Conservation (phyloP, 2,113 vertebrate species). For the Melanocharis versteri region DNA sequence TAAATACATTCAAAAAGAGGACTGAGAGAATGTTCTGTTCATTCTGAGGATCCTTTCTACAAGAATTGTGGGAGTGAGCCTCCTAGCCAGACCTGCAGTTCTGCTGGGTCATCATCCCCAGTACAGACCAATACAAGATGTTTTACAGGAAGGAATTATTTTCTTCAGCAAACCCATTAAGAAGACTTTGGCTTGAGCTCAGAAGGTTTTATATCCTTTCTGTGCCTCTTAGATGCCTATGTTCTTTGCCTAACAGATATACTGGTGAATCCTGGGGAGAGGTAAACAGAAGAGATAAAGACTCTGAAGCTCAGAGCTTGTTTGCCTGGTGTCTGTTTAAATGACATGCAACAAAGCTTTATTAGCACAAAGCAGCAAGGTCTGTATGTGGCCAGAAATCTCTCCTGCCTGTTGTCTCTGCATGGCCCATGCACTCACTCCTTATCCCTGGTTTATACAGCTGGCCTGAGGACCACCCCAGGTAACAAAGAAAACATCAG, state of each 20-base stretch:
- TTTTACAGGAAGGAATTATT: background rate
- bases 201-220: constrained; percentile 12
- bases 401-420: constrained; percentile 45
- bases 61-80: background rate
- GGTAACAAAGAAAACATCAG: constrained; percentile 65
- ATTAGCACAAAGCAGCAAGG: constrained; percentile 25
- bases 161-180: constrained; percentile 27
- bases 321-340: constrained; percentile 43
- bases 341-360: constrained; percentile 45
- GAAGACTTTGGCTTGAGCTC: constrained; percentile 13
- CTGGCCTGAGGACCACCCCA: constrained; percentile 72
- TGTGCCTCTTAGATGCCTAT: constrained; percentile 10
- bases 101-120: background rate
- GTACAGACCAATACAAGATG: background rate
- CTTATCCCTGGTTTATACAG: constrained; percentile 64
- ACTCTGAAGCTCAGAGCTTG: constrained; percentile 13
- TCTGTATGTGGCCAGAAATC: constrained; percentile 50
- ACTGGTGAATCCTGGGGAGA: background rate
- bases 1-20: background rate
- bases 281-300: constrained; percentile 60
- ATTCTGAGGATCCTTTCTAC: background rate
- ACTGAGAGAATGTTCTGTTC: background rate
- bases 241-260: constrained; percentile 32
- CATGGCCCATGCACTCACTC: background rate
- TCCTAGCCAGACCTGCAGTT: background rate